Base-by-base conservation (phyloP, 2,113 vertebrate species). In the Ranitomeya variabilis region DNA sequence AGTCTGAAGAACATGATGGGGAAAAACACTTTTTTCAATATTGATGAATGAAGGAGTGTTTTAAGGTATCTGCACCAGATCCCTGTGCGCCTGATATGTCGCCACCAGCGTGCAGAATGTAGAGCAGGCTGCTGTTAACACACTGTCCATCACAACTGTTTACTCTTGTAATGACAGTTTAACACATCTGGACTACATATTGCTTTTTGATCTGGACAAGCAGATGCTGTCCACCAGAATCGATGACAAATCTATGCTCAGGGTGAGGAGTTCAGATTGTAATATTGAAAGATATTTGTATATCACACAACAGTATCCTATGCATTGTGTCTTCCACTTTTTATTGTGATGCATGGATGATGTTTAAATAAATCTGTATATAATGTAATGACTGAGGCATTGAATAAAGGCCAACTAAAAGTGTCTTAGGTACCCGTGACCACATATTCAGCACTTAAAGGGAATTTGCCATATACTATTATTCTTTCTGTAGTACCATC, bases 61-160 rank as follows among this genome's bases (percentile, higher is more conserved):
- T 83, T 31, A 79, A 66, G 73, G 59, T 84, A 89, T 78, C 79
- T 59, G 45, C 81, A 67, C 81, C 81, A 89, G 73, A 84, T 45
- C 71, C 71, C 71, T 67, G 71, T 31, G 81, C 45, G 45, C 69
- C 86, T 90, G 85, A 81, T 90, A 91, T 90, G 89, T 26, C 91
- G 91, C 90, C 92, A 87, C 88, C 80, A 31, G 86, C 77, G 23
- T 87, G 62, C 84, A 92, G 86, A 90, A 90, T 91, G 87, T 78
- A 91, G 92, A 90, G 88, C 91, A 91, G 90, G 86, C 91, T 93
- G 90, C 90, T 91, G 91, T 85, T 93, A 93, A 91, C 92, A 93
- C 91, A 9, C 87, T 92, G 92, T 93, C 93, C 90, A 90, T 94
- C 91, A 93, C 89, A 69, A 84, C 18, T 92, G 91, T 95, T 95